A percentile compares a stretch with the other conserved stretches of the same genome.
phyloP scores from a whole-genome alignment of 2,113 vertebrate genomes.

The Semnornis frantzii region DNA sequence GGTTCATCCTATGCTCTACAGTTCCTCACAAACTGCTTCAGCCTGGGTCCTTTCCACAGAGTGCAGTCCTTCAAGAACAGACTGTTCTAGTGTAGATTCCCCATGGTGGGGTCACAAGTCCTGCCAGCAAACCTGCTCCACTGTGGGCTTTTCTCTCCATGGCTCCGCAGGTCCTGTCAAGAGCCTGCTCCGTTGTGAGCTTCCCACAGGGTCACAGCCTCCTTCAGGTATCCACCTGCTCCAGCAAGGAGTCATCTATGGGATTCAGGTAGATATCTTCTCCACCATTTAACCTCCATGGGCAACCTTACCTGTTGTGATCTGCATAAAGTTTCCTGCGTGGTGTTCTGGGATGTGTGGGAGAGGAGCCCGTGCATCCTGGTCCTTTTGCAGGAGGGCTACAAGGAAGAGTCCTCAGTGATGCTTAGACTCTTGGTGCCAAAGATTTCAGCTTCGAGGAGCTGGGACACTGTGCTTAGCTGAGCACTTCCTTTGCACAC shows the following conservation, averaged over 20 bases:
- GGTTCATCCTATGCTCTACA: background rate
- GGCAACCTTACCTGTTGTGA: fast-evolving
- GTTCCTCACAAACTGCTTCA: background rate
- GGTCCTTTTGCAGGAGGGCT: background rate
- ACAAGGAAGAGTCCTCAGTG: background rate
- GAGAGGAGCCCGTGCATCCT: background rate
- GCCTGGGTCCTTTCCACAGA: background rate
- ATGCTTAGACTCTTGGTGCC: background rate
- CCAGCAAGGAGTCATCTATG: too few relatives aligned
- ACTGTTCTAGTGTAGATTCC: background rate
- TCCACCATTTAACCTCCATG: too few relatives aligned
- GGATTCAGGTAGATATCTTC: too few relatives aligned
- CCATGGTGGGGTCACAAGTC: background rate
- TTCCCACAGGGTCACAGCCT: too few relatives aligned
- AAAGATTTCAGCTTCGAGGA: background rate
- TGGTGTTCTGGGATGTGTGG: background rate
- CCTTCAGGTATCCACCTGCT: too few relatives aligned
- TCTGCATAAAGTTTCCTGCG: background rate
- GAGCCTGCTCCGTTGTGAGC: too few relatives aligned
- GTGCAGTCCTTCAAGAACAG: background rate
- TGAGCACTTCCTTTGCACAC: background rate
- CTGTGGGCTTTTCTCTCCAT: background rate
- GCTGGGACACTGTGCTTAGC: background rate
- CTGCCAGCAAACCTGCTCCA: background rate
- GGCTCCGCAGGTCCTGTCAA: too few relatives aligned